These are phyloP conservation scores for Philaenus spumarius DNA, from an alignment of 1,140 invertebrate species.

Conservation along the genomic window DNA sequence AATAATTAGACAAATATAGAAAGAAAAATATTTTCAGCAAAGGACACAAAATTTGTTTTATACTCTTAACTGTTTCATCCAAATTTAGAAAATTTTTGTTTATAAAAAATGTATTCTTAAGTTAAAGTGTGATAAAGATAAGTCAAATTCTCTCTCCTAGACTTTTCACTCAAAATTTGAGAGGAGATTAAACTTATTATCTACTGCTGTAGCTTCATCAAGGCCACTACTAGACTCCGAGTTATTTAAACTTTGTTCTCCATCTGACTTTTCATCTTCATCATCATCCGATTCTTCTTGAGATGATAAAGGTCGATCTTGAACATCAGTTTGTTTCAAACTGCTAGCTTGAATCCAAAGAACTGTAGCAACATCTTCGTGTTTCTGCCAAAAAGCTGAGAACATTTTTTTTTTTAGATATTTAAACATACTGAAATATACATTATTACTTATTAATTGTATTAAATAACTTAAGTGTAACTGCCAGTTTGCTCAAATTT, in stretches of 20 bases:
- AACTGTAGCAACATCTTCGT: slow-evolving; percentile 51
- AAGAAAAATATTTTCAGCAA: no score
- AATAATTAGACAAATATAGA: no score
- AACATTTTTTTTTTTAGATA: slow-evolving; percentile 19
- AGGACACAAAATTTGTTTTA: no score
- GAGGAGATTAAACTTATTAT: slow-evolving; percentile 40
- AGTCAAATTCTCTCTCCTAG: no score
- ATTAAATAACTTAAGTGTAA: background rate
- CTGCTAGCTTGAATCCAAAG: slow-evolving; percentile 55
- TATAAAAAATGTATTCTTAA: no score
- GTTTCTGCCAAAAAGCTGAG: slow-evolving; percentile 47
- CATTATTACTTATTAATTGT: background rate
- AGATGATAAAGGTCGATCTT: slow-evolving; percentile 13
- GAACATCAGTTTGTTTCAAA: slow-evolving; percentile 26
- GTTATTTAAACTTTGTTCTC: slow-evolving; percentile 6
- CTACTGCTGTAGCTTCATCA: slow-evolving; percentile 21
- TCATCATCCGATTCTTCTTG: slow-evolving; percentile 22
- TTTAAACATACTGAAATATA: background rate
- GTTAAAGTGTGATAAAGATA: no score
- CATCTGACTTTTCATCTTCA: background rate
- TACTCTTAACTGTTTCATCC: no score
- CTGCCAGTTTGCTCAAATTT: background rate
- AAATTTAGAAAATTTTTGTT: no score
- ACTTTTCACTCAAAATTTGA: background rate
- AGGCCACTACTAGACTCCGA: slow-evolving; percentile 5